A percentile compares a stretch with the other conserved stretches of the same genome.
phyloP scores from a whole-genome alignment of 2,797 vertebrate genomes.

The Sebastes iracundus region DNA sequence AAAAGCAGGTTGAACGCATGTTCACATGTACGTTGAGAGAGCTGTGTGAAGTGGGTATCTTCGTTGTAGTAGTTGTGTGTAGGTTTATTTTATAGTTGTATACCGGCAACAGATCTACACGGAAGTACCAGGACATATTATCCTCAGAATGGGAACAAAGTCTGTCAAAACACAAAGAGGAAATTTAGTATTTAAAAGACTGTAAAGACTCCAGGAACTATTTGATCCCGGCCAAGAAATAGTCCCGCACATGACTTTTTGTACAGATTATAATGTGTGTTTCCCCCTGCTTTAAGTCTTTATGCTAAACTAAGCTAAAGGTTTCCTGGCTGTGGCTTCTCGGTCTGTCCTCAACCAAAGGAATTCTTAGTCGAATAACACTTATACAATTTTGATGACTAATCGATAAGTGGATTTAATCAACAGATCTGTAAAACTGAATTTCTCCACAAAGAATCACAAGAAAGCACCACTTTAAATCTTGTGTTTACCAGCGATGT shows the following conservation, averaged over 20 bases:
- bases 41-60: neutral
- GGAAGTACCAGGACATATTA: neutral
- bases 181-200: neutral
- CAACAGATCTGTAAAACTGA: too few species aligned
- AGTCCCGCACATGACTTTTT: neutral
- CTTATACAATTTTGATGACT: too few species aligned
- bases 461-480: too few species aligned
- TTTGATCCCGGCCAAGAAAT: neutral
- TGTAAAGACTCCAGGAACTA: neutral
- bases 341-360: too few species aligned
- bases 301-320: neutral
- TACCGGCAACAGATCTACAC: conserved; percentile 8
- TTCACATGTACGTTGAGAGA: neutral
- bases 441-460: too few species aligned
- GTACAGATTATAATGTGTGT: neutral
- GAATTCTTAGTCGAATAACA: too few species aligned
- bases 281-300: neutral
- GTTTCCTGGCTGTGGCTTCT: neutral
- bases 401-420: too few species aligned
- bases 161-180: neutral
- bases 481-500: too few species aligned
- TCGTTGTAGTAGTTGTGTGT: neutral
- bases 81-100: conserved; percentile 1
- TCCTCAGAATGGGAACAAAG: neutral
- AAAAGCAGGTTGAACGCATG: neutral